phyloP scores from a whole-genome alignment of 2,888 invertebrate genomes.

The Blastobasis adustella region DNA sequence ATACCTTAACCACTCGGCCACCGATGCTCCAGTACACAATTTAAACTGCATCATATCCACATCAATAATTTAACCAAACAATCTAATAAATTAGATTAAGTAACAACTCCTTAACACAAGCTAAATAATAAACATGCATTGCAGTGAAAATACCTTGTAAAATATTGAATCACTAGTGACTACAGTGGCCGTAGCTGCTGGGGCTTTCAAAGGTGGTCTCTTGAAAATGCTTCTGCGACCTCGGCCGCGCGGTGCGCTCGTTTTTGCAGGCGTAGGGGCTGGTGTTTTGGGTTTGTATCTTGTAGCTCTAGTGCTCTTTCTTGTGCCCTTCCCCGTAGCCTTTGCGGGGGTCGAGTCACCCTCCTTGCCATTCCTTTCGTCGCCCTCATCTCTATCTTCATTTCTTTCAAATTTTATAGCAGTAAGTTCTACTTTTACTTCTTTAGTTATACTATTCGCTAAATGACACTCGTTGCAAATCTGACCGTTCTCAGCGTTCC shows the following conservation, averaged over 20 bases:
- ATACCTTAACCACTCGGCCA: too few species aligned
- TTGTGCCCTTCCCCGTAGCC: constrained; percentile 67
- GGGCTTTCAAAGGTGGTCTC: constrained; percentile 86
- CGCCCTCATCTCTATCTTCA: constrained; percentile 43
- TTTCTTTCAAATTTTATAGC: constrained; percentile 42
- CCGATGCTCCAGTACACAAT: too few species aligned
- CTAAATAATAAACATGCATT: neutral
- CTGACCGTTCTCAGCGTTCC: constrained; percentile 82
- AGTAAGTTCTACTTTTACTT: constrained; percentile 36
- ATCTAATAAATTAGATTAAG: too few species aligned
- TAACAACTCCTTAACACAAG: neutral
- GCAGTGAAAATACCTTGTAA: constrained; percentile 24
- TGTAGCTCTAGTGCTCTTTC: constrained; percentile 76
- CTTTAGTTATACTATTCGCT: constrained; percentile 46
- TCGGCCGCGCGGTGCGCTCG: constrained; percentile 77
- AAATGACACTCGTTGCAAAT: constrained; percentile 85
- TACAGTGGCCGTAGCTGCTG: constrained; percentile 86
- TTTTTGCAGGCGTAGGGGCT: constrained; percentile 36
- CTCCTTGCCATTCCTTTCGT: constrained; percentile 44
- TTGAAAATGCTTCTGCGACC: constrained; percentile 87
- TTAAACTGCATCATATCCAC: too few species aligned
- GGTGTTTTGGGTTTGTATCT: constrained; percentile 70
- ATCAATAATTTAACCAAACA: too few species aligned
- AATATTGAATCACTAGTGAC: constrained; percentile 87
- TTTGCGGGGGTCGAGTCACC: constrained; percentile 56